phyloP scores from a whole-genome alignment of 2,797 vertebrate species.

The Zonotrichia albicollis region DNA sequence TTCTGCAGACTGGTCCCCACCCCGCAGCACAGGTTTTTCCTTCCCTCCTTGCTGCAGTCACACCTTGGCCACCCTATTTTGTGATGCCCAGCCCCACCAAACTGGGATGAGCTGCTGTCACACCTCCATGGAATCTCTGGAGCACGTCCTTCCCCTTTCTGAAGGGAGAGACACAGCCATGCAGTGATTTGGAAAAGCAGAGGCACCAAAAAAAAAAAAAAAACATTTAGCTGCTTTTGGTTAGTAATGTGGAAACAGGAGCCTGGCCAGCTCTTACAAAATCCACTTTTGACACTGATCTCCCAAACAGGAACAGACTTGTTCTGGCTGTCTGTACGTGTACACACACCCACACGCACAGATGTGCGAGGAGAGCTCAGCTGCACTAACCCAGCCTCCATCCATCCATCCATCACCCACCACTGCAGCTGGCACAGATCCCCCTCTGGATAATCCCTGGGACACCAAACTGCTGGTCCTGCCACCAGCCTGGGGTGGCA shows the following conservation, averaged over 20 bases:
- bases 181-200: neutral
- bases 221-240: conserved; percentile 6
- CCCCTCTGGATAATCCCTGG: neutral
- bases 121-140: accelerated
- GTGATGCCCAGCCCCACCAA: neutral
- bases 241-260: conserved; percentile 64
- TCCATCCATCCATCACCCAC: too few species aligned
- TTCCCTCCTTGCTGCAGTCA: neutral
- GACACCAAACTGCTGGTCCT: neutral
- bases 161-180: neutral
- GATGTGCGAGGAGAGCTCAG: neutral
- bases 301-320: conserved; percentile 63
- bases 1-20: neutral
- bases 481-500: too few species aligned
- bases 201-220: neutral
- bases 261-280: conserved; percentile 62
- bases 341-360: conserved; percentile 50
- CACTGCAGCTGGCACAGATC: accelerated
- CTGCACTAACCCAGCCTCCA: neutral
- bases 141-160: neutral
- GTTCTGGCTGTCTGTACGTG: neutral
- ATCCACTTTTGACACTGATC: conserved; percentile 56
- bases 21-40: neutral
- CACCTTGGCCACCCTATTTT: accelerated
- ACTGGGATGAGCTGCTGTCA: neutral